Evolutionary conservation across 2,888 invertebrate genomes (phyloP), one percentile per base, ranked within the genome.

Genomic region (Caenorhabditis panamensis): DNA sequence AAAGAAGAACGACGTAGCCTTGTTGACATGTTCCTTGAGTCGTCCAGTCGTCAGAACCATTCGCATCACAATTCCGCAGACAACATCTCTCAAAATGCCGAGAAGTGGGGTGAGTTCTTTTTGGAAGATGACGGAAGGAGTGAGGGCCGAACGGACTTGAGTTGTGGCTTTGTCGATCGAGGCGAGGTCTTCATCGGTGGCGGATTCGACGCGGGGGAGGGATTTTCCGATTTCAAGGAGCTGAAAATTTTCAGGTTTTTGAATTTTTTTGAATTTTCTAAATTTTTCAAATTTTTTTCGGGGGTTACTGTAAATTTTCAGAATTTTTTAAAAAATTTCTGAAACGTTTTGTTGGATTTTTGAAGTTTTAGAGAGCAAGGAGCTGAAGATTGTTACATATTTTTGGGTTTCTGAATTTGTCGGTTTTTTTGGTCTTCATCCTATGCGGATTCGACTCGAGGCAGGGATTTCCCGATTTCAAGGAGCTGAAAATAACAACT

Each of bases 141-240:
- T 51, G 1, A 79, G 37, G 5, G 59, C 59, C 1, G 53, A 24
- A 11, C 53, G 51, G 5, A 79, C 79, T 49, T 64, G 61, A 6
- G 49, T 59, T 6, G 71, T 71, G 11, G 76, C 71, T 18, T 67
- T 62, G 24, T 81, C 76, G 31, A 81, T 71, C 1, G 72, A 37
- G 18, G 63, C 59, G 28, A 81, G 49, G 26, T 81, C 80, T 49
- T 76, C 71, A 41, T 81, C 76, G 0, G 71, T 71, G 0, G 71
- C 62, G 0, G 56, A 26, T 36, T 49, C 62, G 6, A 81, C 67
- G 31, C 47, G 61, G 16, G 80, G 76, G 9, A 81, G 54, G 0
- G 80, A 81, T 67, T 81, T 81, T 24, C 80, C 80, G 22, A 81
- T 81, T 71, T 81, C 80, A 20, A 81, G 71, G 5, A 81, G 66